Evolutionary conservation across 2,797 vertebrate species (phyloP), one percentile per base, ranked within the genome.

Genomic region (Hoplostethus mediterraneus): DNA sequence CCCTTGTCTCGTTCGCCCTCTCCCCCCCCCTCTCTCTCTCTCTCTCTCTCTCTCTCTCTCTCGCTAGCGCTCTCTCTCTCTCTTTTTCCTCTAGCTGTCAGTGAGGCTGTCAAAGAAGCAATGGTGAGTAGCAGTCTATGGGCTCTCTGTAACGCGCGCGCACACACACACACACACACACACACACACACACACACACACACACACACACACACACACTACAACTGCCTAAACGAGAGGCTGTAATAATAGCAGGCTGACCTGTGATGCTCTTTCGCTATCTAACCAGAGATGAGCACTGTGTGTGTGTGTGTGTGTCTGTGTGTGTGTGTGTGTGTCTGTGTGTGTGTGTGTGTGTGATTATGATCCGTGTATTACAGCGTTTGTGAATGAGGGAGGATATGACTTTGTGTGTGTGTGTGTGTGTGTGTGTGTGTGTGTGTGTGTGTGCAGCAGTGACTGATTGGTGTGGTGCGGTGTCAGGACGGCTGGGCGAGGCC

Each of bases 201-300:
- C 61, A 51, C 45, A 49, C 30, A 36, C 45, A 17, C 44, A 33
- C 28, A 63, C 6, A 40, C 16, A 33, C 16, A 60, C 55, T 25
- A 13, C 14, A 70, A 59, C 67, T 49, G 74, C 66, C 67, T 82
- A 71, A 88, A 85, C 78, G 74, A 82, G 69, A 82, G 57, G 73
- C 85, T 76, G 72, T 75, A 83, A 82, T 87, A 81, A 80, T 64
- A 79, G 72, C 78, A 85, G 14, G 6, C 52, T 89, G 88, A 91
- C 89, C 89, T 25, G 8, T 53, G 76, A 28, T 63, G 72, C 71
- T 81, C 69, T 57, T 71, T 60, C 16, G 44, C 65, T 71, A 75
- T 75, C 66, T 36, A 65, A 67, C 63, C 25, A 2, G 75, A 87
- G 82, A 90, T 75, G 78, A 86, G 73, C 58, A 4, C 63, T 14